phyloP scores from a whole-genome alignment of 2,888 invertebrate genomes.

The Therioaphis trifolii region DNA sequence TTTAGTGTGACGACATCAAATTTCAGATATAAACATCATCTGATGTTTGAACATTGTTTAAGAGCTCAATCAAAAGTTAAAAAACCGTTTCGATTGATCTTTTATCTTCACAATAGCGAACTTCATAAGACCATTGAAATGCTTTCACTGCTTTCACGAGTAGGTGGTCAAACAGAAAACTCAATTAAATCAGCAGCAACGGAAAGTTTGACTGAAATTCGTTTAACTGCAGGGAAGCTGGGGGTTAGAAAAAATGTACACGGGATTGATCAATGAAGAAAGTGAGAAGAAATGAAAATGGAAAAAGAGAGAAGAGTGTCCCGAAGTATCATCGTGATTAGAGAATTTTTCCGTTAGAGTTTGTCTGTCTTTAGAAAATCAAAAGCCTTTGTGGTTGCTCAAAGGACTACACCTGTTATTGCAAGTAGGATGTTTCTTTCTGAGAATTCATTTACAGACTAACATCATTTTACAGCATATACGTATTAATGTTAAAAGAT shows the following conservation, averaged over 20 bases:
- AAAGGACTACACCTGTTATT: constrained; percentile 49
- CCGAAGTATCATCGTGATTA: constrained; percentile 58
- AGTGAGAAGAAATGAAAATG: constrained; percentile 37
- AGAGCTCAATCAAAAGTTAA: constrained; percentile 51
- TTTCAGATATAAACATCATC: constrained; percentile 21
- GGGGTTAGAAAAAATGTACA: constrained; percentile 43
- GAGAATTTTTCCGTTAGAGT: constrained; percentile 57
- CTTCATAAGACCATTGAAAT: constrained; percentile 48
- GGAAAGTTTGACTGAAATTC: constrained; percentile 60
- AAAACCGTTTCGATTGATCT: constrained; percentile 55
- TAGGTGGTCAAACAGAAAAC: constrained; percentile 61
- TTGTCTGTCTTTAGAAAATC: constrained; percentile 60
- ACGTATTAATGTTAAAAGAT: constrained; percentile 23
- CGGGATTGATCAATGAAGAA: constrained; percentile 42
- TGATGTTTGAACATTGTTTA: constrained; percentile 43
- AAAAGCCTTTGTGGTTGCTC: constrained; percentile 54
- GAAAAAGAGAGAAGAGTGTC: constrained; percentile 22
- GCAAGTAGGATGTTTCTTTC: background rate
- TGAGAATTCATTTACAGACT: constrained; percentile 30
- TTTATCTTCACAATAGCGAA: constrained; percentile 49
- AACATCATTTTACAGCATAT: constrained; percentile 46
- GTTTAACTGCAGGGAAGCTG: constrained; percentile 43
- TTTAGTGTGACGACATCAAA: background rate
- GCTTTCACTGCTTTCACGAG: constrained; percentile 53
- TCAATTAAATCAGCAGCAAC: constrained; percentile 57